Percentiles rank a stretch among this genome's conserved stretches.
Evolutionary conservation across 2,888 invertebrate species (phyloP).

Genomic region (Callyntrura guangdongensis): DNA sequence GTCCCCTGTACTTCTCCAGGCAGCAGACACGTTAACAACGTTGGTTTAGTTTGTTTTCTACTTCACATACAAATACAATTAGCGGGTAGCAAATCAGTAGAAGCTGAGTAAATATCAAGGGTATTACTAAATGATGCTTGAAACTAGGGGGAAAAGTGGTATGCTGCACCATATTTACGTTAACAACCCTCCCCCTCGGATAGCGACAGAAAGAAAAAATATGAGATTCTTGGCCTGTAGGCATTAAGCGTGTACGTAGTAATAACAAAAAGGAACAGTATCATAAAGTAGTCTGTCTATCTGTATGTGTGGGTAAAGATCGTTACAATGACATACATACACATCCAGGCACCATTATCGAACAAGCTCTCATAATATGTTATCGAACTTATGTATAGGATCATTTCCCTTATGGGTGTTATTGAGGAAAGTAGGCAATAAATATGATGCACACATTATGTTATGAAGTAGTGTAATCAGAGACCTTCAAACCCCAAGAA

Average conservation of each 20-base stretch:
- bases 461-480: constrained; percentile 3
- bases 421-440: not conserved
- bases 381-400: too few relatives aligned
- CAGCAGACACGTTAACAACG: too few relatives aligned
- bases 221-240: constrained; percentile 39
- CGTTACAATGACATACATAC: too few relatives aligned
- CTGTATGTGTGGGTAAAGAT: not conserved
- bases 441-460: constrained; percentile 17
- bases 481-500: constrained; percentile 2
- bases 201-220: constrained; percentile 22
- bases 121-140: constrained; percentile 73
- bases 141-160: constrained; percentile 77
- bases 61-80: constrained; percentile 51
- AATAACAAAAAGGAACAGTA: not conserved
- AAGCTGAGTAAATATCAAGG: constrained; percentile 58
- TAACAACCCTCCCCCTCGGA: too few relatives aligned
- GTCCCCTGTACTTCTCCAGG: constrained; percentile 23
- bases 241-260: constrained; percentile 18
- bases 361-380: too few relatives aligned
- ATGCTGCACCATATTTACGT: constrained; percentile 56
- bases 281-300: not conserved
- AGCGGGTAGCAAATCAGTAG: constrained; percentile 13
- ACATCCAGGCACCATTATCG: too few relatives aligned
- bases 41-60: not conserved
- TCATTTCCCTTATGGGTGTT: too few relatives aligned